phyloP scores from a whole-genome alignment of 2,797 vertebrate species.

The Pangasius krempfi region DNA sequence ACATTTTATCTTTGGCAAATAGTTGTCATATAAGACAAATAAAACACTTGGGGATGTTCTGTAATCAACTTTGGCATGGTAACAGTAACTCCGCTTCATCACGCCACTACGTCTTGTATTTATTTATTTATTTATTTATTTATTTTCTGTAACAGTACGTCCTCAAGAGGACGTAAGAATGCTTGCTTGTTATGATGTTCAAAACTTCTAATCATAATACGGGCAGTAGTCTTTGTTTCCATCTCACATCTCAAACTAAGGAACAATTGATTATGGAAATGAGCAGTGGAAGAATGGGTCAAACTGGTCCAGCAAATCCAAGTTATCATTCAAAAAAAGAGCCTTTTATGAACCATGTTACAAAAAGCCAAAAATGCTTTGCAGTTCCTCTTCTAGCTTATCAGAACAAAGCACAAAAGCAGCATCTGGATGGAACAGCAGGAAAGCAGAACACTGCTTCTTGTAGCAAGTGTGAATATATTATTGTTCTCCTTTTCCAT shows the following conservation, averaged over 20 bases:
- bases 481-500: neutral
- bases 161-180: neutral
- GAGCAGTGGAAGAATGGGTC: neutral
- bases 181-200: neutral
- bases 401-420: slow-evolving; percentile 12
- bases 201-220: neutral
- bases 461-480: neutral
- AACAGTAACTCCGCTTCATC: neutral
- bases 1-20: neutral
- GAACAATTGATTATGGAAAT: neutral
- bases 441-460: neutral
- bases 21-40: neutral
- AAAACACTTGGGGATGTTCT: neutral
- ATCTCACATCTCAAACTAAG: neutral
- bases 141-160: neutral
- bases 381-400: neutral
- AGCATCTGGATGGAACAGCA: slow-evolving; percentile 27
- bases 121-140: neutral
- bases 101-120: neutral
- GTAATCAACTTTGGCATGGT: neutral
- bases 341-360: neutral
- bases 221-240: neutral
- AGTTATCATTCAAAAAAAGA: neutral
- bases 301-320: neutral
- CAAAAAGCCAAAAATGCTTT: neutral